These are phyloP conservation scores for Micronisus gabar DNA, from an alignment of 2,113 vertebrate species.

Conservation along the genomic window DNA sequence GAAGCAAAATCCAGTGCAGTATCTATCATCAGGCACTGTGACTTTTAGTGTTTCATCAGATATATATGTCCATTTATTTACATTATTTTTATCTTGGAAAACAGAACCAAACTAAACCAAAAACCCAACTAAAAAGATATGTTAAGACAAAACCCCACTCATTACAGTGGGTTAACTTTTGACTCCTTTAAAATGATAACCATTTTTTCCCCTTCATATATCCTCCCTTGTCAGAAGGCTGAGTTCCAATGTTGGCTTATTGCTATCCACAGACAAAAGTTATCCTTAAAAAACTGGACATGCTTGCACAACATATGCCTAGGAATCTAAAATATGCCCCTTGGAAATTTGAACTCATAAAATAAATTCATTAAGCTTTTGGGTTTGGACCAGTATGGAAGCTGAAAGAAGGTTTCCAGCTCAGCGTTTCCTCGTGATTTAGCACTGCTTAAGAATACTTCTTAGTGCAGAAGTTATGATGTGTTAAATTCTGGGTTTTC, in stretches of 20 bases:
- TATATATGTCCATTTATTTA: neutral
- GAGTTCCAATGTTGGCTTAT: neutral
- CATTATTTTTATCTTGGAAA: neutral
- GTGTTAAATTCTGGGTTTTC: neutral
- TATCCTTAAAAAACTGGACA: neutral
- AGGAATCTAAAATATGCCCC: neutral
- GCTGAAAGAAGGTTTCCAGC: neutral
- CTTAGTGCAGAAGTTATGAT: neutral
- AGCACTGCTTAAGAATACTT: neutral
- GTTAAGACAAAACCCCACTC: neutral
- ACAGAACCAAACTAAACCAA: neutral
- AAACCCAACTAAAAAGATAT: neutral
- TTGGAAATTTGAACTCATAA: neutral
- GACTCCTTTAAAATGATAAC: neutral
- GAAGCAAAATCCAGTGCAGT: conserved; percentile 5
- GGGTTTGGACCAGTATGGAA: neutral
- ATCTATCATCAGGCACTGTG: conserved; percentile 24
- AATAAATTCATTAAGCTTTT: neutral
- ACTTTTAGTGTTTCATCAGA: neutral
- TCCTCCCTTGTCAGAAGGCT: neutral
- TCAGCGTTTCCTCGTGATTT: neutral
- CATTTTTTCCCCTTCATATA: neutral
- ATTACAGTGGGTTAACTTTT: neutral
- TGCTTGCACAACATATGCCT: neutral
- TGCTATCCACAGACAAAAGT: neutral